Evolutionary conservation across 1,140 invertebrate species (phyloP), one percentile per base, ranked within the genome.

Genomic region (Leucophenga varia): DNA sequence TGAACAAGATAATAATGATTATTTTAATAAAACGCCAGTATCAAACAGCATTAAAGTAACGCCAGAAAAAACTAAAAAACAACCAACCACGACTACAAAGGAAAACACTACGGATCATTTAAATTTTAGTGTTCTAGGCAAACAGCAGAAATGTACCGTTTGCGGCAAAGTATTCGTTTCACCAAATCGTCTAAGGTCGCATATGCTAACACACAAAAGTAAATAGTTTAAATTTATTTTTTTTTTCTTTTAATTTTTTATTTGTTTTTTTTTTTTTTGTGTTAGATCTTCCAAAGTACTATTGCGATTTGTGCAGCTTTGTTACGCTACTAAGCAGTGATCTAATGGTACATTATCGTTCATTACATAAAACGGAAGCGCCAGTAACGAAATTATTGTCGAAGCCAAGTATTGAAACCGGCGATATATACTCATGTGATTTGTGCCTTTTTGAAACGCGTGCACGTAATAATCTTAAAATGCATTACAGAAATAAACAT

Each of bases 271-370:
- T 30, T 30, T n/a, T n/a, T n/a, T n/a, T n/a, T n/a, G n/a, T n/a
- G n/a, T 7, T 43, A 72, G 69, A 72, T 61, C 55, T 72, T 32
- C 69, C 69, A 1, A 72, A 72, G 30, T 72, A 64, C 25, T 69
- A 56, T 41, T 72, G 69, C 28, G 69, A 72, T 50, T 61, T 64
- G 34, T 72, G 69, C 30, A 19, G 37, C 3, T 72, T 51, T 16
- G 64, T 57, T 47, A 61, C 69, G 16, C 51, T 72, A 40, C 60
- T 64, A 25, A 61, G 61, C 7, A 25, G 48, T 10, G 69, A 72
- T 59, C 57, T 72, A 34, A 61, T 57, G 12, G 43, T 61, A 37
- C 69, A 72, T 19, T 67, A 72, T 43, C 59, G 47, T 35, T 49
- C 34, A 5, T 47, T 49, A 32, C 69, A 72, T 31, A 56, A 69